Conservation (phyloP, 1,140 invertebrate species). For the Drosophila grimshawi region DNA sequence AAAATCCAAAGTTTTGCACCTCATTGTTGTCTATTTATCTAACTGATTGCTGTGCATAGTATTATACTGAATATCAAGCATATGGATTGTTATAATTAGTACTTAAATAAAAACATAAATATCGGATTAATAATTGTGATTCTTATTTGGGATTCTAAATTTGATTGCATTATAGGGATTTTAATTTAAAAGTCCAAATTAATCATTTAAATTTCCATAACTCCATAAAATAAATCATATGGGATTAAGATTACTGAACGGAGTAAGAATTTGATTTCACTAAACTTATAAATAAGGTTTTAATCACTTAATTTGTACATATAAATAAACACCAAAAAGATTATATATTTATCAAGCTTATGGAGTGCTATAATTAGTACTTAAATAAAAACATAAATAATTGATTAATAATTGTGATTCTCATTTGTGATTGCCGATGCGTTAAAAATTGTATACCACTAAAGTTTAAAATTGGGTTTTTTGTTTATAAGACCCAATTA, state of each 20-base stretch:
- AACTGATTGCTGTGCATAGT: conserved; percentile 59
- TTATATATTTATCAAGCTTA: conserved; percentile 24
- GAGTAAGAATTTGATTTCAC: too few relatives aligned
- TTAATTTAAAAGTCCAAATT: neutral
- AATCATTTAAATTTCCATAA: neutral
- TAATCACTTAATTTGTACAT: neutral
- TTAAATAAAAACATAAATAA: conserved; percentile 52
- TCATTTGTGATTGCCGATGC: neutral
- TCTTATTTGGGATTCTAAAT: neutral
- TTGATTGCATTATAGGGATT: neutral
- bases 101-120: conserved; percentile 56
- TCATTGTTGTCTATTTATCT: conserved; percentile 33
- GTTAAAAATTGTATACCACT: too few relatives aligned
- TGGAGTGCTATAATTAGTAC: conserved; percentile 54
- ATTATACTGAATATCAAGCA: conserved; percentile 56
- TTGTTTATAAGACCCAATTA: neutral
- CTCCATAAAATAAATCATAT: neutral
- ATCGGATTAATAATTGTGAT: conserved; percentile 6
- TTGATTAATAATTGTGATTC: neutral
- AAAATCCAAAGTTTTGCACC: conserved; percentile 49
- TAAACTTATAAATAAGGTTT: too few relatives aligned
- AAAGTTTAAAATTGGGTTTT: neutral
- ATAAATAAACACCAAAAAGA: neutral
- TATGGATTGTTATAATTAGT: conserved; percentile 51
- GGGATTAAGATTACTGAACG: too few relatives aligned